Base-by-base conservation (phyloP, 2,888 invertebrate species). In the Tigriopus californicus region DNA sequence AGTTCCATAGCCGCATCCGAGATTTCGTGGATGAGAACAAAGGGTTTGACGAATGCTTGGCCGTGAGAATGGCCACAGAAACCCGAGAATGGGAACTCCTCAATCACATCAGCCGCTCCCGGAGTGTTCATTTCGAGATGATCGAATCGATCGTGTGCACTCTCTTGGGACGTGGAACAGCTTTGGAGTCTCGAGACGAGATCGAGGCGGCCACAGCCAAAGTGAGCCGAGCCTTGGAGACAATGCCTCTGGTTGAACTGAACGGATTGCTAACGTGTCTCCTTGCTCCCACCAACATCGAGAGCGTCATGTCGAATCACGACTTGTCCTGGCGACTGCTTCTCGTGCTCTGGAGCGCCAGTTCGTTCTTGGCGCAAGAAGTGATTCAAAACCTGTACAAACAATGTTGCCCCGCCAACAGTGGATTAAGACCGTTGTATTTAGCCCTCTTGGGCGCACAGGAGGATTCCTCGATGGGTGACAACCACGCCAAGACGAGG, bases 11-110 rank as follows among this genome's bases (percentile, higher is more conserved):
- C 18, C 20, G 33, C 20, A 22, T 56, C 11, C 18, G 46, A 22
- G 15, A n/a, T 25, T 56, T 46, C n/a, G 12, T 56, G n/a, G 44
- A 46, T 44, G 18, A 42, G n/a, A 56, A 56, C 24, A 15, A 20
- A 42, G 15, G 44, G 24, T 56, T 46, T 46, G 56, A 56, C n/a
- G 56, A 56, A 25, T 24, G 24, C 22, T 44, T 56, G 15, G 18
- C 56, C 8, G 44, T 56, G n/a, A 18, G 56, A 20, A 20, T 56
- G 41, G 56, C 56, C 18, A 22, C 56, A 12, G 56, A 56, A 41
- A 56, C 56, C 46, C 18, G 44, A 56, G 56, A 56, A 25, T 56
- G 56, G 56, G 46, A 20, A 10, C 24, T 56, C 12, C 24, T 56
- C 13, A 20, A 20, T n/a, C 44, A 56, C 44, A 24, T 56, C n/a